A percentile compares a stretch with the other conserved stretches of the same genome.
Conservation (phyloP, 2,797 vertebrate genomes). For the Centroberyx gerrardi region DNA sequence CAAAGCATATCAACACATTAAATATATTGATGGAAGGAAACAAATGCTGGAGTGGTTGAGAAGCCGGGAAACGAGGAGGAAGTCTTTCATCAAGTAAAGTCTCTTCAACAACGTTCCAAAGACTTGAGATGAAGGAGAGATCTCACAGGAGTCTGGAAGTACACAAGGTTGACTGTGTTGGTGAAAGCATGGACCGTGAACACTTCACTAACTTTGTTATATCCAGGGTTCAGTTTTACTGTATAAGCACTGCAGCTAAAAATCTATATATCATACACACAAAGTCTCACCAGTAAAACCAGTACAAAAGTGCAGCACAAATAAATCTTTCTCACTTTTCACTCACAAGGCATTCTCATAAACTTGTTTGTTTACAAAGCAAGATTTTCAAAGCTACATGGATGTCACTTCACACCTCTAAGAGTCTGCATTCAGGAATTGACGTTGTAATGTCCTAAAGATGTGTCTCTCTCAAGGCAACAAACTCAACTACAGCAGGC, state of each 20-base stretch:
- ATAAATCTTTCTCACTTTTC: constrained; percentile 34
- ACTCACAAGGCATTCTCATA: constrained; percentile 59
- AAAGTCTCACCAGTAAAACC: constrained; percentile 24
- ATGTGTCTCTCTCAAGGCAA: constrained; percentile 49
- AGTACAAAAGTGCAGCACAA: constrained; percentile 45
- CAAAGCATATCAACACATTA: constrained; percentile 65
- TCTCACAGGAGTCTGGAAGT: constrained; percentile 14
- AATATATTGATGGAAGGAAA: constrained; percentile 36
- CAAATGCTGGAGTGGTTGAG: constrained; percentile 33
- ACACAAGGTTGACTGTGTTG: not conserved
- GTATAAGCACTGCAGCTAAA: constrained; percentile 59
- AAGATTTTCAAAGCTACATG: constrained; percentile 67
- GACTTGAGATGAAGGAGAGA: constrained; percentile 37
- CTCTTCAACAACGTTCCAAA: not conserved
- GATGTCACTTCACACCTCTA: constrained; percentile 64
- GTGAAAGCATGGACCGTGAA: constrained; percentile 23
- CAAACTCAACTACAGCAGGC: constrained; percentile 40
- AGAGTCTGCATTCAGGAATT: constrained; percentile 70
- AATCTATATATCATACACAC: constrained; percentile 36
- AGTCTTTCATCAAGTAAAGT: constrained; percentile 50
- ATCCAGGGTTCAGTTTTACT: constrained; percentile 57
- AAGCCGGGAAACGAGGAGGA: constrained; percentile 32
- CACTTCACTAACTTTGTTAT: constrained; percentile 40
- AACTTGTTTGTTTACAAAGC: constrained; percentile 77
- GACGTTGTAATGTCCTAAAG: constrained; percentile 40